Evolutionary conservation across 2,113 vertebrate species (phyloP), one percentile per base, ranked within the genome.

Genomic region (Zosterops borbonicus): DNA sequence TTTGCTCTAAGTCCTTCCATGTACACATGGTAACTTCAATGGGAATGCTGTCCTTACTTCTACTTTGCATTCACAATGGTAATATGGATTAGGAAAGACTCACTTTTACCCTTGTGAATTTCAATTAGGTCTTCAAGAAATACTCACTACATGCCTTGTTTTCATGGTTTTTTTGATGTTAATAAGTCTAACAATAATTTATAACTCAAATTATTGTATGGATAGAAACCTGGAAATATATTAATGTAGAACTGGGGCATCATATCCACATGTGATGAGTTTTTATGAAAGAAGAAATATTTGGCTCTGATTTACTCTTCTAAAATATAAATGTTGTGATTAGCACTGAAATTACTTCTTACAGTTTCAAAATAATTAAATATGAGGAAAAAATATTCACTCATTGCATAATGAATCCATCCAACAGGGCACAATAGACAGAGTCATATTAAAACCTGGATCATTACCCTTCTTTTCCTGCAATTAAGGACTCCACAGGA

Each of bases 391-490:
- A 90, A 75, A 60, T 58, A 24, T 90, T 96, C 94, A 81, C 28
- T 94, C 73, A 41, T 53, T 94, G 64, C 65, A 89, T 95, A 96
- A 94, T 93, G 73, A 90, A 96, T 90, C 83, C 68, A 92, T 83
- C 85, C 92, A 95, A 95, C 83, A 83, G 90, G 83, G 69, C 90
- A 90, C 92, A 92, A 92, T 78, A 94, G 96, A 95, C 59, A 94
- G 44, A 96, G 95, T 81, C 65, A 52, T 96, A 96, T 95, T 94
- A 95, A 95, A 96, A 93, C 62, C 88, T 95, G 92, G 88, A 96
- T 97, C 92, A 95, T 96, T 96, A 93, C 92, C 95, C 92, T 94
- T 96, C 90, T 95, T 95, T 95, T 95, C 90, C 94, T 93, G 92
- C 93, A 96, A 94, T 97, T 95, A 95, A 87, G 69, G 52, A 39